phyloP scores from a whole-genome alignment of 2,113 vertebrate genomes.

The Calonectris borealis region DNA sequence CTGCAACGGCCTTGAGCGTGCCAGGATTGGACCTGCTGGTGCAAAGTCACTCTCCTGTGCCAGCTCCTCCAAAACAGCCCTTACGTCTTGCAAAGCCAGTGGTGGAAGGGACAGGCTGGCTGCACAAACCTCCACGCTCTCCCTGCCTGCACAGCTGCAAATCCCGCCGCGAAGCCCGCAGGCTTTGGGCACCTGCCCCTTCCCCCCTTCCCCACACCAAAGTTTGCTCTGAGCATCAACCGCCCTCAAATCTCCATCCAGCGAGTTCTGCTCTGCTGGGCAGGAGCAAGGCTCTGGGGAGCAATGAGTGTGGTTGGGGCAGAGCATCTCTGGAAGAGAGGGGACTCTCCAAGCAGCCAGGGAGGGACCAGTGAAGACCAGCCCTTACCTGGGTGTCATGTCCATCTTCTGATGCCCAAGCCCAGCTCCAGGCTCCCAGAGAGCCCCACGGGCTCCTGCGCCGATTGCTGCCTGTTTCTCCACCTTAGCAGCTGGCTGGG shows the following conservation, averaged over 20 bases:
- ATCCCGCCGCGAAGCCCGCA: rapidly evolving
- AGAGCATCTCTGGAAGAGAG: neutral
- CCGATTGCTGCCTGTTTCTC: rapidly evolving
- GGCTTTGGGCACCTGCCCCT: neutral
- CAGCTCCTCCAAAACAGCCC: neutral
- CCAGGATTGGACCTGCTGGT: neutral
- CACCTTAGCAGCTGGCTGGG: neutral
- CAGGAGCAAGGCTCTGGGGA: neutral
- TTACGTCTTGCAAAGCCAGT: neutral
- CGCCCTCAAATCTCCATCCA: neutral
- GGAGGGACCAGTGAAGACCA: neutral
- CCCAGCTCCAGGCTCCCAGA: neutral
- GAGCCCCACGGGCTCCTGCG: rapidly evolving
- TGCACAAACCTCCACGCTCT: neutral
- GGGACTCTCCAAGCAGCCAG: neutral
- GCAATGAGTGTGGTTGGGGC: neutral
- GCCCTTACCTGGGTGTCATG: neutral
- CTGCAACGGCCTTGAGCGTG: rapidly evolving
- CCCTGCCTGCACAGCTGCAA: neutral
- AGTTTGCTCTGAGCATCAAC: neutral
- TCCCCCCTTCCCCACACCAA: neutral
- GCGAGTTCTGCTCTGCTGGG: rapidly evolving
- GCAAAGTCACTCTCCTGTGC: neutral
- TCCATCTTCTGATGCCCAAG: neutral
- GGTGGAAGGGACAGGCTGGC: neutral